Base-by-base conservation (phyloP, 2,888 invertebrate species). In the Catonia carolina region DNA sequence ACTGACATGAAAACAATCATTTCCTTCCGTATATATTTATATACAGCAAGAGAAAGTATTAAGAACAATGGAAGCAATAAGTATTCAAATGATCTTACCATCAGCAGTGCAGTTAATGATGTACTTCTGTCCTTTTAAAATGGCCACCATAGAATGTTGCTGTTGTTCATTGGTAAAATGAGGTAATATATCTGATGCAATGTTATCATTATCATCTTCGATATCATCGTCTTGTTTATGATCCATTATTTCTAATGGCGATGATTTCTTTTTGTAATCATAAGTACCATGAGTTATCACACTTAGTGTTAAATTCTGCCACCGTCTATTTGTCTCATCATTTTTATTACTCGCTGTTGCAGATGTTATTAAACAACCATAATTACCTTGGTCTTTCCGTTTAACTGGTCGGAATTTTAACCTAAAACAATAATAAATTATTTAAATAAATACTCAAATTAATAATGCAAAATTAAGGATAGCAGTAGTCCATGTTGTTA, bases 341-440 rank as follows among this genome's bases (percentile, higher is more conserved):
- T 50, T 27, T 33, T 45, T 45, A n/a, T 27, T 27, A 6, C 8
- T 65, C 20, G 55, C 58, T 18, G 58, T 59, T 18, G 42, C 49
- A 23, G 53, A 31, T 20, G 55, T 48, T 15, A 60, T 56, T 23
- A 61, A 56, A 66, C 78, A 78, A 1, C 74, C 68, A 63, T 78
- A 79, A 10, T 72, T 64, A 1, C 78, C 79, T 3, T 74, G 73
- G 62, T 78, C 78, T 65, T 71, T 74, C 2, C 70, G 65, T 59
- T 73, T 72, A 50, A 78, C 74, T n/a, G 70, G 69, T 63, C 72
- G 75, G 69, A 78, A 76, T 66, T 73, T 70, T 64, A 77, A 18
- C 58, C 58, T 58, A 23, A 20, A 51, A 37, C 20, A 50, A 36
- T 33, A 10, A 18, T 3, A 4, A 15, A 14, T 18, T 41, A 15